phyloP scores from a whole-genome alignment of 2,888 invertebrate species.

The Ditylenchus weischeri region DNA sequence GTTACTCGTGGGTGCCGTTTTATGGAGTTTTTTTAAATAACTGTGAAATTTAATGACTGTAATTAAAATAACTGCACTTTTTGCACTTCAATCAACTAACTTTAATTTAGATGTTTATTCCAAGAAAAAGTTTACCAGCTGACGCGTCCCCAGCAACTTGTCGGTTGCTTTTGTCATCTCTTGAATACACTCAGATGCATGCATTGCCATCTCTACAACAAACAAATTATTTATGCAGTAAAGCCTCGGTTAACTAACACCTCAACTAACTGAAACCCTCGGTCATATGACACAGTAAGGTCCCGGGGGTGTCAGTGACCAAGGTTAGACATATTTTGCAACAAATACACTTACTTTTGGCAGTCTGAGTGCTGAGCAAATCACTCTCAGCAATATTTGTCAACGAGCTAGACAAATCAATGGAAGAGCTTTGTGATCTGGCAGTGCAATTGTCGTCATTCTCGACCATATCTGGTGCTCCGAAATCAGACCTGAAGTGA shows the following conservation, averaged over 20 bases:
- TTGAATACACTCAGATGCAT: slow-evolving; percentile 38
- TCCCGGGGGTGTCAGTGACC: too few species aligned
- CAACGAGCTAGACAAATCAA: slow-evolving; percentile 4
- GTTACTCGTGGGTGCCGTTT: too few species aligned
- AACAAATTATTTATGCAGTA: too few species aligned
- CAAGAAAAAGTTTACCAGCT: slow-evolving; percentile 31
- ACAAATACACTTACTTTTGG: slow-evolving; percentile 10
- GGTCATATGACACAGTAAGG: too few species aligned
- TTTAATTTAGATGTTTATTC: too few species aligned
- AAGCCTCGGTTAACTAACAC: too few species aligned
- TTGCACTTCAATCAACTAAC: too few species aligned
- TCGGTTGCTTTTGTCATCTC: slow-evolving; percentile 36
- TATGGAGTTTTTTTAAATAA: too few species aligned
- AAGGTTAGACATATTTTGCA: neutral
- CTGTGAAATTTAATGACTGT: too few species aligned
- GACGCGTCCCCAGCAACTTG: slow-evolving; percentile 37
- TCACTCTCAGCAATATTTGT: slow-evolving; percentile 4
- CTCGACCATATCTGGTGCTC: slow-evolving; percentile 41
- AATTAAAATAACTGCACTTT: too few species aligned
- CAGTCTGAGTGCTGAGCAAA: neutral
- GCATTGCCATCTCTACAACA: slow-evolving; percentile 36
- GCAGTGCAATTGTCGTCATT: neutral
- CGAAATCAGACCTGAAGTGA: slow-evolving; percentile 24
- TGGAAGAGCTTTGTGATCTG: slow-evolving; percentile 7
- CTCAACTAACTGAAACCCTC: too few species aligned